Percentiles rank a stretch among this genome's conserved stretches.
phyloP scores from a whole-genome alignment of 2,888 invertebrate species.

The Agapostemon virescens region DNA sequence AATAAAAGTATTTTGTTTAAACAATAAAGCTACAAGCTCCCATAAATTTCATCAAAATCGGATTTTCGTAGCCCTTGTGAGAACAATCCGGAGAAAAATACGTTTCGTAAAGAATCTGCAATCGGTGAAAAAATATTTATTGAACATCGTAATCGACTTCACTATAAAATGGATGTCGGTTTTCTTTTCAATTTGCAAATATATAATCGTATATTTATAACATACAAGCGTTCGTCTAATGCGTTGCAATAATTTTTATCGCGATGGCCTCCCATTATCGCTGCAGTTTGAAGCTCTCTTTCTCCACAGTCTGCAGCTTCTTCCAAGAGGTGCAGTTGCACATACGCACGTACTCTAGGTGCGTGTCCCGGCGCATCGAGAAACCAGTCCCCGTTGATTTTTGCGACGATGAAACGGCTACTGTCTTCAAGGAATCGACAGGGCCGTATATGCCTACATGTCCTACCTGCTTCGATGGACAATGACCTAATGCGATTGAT shows the following conservation, averaged over 20 bases:
- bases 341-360: conserved; percentile 59
- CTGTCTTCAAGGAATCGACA: conserved; percentile 71
- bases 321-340: conserved; percentile 53
- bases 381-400: conserved; percentile 71
- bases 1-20: too few species aligned
- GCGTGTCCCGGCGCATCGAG: conserved; percentile 66
- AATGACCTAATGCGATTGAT: conserved; percentile 35
- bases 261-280: conserved; percentile 10
- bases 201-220: background rate
- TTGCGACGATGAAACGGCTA: conserved; percentile 66
- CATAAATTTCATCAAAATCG: too few species aligned
- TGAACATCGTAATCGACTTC: background rate
- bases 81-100: too few species aligned
- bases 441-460: conserved; percentile 55
- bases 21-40: too few species aligned
- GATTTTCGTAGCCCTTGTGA: too few species aligned
- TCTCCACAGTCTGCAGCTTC: conserved; percentile 42
- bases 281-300: conserved; percentile 12
- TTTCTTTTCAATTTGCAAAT: background rate
- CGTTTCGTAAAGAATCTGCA: too few species aligned
- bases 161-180: background rate
- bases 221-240: background rate
- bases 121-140: too few species aligned
- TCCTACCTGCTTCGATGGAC: conserved; percentile 41
- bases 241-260: background rate